Conservation (phyloP, 2,797 vertebrate species). For the Catostomus latipinnis region DNA sequence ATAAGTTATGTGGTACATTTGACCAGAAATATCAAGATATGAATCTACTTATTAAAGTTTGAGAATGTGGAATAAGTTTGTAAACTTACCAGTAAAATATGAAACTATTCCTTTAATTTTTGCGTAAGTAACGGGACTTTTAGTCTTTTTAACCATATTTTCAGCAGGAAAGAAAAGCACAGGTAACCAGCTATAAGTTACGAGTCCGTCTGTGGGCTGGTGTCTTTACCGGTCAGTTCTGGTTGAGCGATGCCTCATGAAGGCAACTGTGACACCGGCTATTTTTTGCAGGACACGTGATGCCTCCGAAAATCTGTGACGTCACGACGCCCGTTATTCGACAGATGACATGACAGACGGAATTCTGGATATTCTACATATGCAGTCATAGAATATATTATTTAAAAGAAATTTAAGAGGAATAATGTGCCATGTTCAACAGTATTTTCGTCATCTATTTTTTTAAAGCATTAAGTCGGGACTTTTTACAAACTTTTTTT, state of each 20-base stretch:
- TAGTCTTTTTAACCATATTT: conserved; percentile 56
- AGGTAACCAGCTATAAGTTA: neutral
- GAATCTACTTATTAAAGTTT: neutral
- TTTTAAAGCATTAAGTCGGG: no score
- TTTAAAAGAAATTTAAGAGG: no score
- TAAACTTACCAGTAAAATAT: conserved; percentile 75
- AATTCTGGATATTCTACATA: no score
- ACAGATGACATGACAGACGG: neutral
- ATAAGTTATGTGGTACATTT: neutral
- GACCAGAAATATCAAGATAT: neutral
- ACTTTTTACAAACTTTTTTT: no score
- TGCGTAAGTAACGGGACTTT: conserved; percentile 67
- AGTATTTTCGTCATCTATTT: no score
- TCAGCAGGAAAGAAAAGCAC: neutral
- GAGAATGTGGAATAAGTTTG: neutral
- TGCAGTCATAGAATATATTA: no score
- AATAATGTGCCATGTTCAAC: no score
- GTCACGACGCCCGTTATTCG: conserved; percentile 31
- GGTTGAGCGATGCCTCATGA: conserved; percentile 32
- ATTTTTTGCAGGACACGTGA: conserved; percentile 61
- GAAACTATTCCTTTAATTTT: conserved; percentile 77
- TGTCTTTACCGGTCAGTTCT: conserved; percentile 44
- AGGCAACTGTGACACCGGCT: conserved; percentile 23
- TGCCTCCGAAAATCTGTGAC: conserved; percentile 42
- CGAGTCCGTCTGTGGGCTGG: conserved; percentile 18